Evolutionary conservation across 2,888 invertebrate genomes (phyloP), one percentile per base, ranked within the genome.

Genomic region (Drosophila ustulata): DNA sequence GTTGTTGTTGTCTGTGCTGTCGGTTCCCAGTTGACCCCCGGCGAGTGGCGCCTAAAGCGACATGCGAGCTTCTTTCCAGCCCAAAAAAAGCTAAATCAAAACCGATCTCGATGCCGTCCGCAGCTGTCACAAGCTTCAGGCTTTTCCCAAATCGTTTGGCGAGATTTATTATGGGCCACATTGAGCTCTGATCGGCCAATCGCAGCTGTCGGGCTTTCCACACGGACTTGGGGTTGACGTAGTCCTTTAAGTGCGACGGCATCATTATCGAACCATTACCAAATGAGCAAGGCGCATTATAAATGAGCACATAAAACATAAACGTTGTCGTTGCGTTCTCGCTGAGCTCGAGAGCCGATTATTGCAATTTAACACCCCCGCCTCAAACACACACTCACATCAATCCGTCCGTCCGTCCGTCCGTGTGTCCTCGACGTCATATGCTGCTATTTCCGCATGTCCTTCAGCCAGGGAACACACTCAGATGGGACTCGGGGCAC

Each of bases 221-320:
- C 80, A 52, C 58, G 46, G 34, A 25, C 51, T 49, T 47, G 46
- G 55, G 41, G 55, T 56, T 56, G 55, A 13, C 45, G 25, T 49
- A 65, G 67, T 68, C 77, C 75, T 71, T 78, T 76, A 78, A 75
- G 78, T 72, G 45, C 18, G 28, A 2, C n/a, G 57, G 55, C 82
- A 77, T 91, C 91, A 91, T 91, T 90, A 90, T 88, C 81, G 82
- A 80, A 73, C 81, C 89, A 91, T 90, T 90, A 90, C 71, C 82
- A 89, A 90, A 88, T 88, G 89, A 89, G 86, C 88, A 88, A 65
- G 66, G 53, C 74, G 82, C 89, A 84, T 85, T 89, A 89, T 90
- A 88, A 88, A 90, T 83, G 80, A 81, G 77, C 80, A 72, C 82
- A 88, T 88, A 90, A 90, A 89, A 88, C 89, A 88, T 88, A 90